These are phyloP conservation scores for Aethina tumida DNA, from an alignment of 1,140 invertebrate species.

Conservation along the genomic window DNA sequence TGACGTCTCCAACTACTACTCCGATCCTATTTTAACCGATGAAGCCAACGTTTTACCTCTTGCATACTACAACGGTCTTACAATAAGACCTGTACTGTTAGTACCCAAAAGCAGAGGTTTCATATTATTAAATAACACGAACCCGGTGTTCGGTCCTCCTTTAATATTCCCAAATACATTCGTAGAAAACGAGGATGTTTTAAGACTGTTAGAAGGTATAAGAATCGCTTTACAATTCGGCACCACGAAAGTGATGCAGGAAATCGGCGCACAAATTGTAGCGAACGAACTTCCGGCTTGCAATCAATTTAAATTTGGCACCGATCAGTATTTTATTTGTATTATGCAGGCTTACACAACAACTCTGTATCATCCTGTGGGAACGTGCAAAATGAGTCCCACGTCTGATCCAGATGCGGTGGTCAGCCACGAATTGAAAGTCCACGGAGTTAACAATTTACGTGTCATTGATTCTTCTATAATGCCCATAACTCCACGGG, in stretches of 20 bases:
- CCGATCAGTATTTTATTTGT: slow-evolving; percentile 67
- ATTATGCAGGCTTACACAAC: slow-evolving; percentile 55
- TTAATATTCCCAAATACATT: slow-evolving; percentile 56
- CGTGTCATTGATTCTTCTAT: slow-evolving; percentile 35
- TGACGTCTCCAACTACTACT: slow-evolving; percentile 33
- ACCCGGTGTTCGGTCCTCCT: slow-evolving; percentile 47
- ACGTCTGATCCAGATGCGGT: slow-evolving; percentile 29
- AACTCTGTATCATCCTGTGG: slow-evolving; percentile 67
- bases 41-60: slow-evolving; percentile 38
- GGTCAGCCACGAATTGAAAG: slow-evolving; percentile 35
- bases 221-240: slow-evolving; percentile 1
- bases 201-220: slow-evolving; percentile 18
- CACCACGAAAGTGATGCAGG: slow-evolving; percentile 15
- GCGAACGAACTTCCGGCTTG: slow-evolving; percentile 38
- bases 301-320: slow-evolving; percentile 44
- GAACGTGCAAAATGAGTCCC: slow-evolving; percentile 46
- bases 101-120: slow-evolving; percentile 47
- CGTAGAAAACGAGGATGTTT: slow-evolving; percentile 40
- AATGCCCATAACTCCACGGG: slow-evolving; percentile 44
- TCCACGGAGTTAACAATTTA: slow-evolving; percentile 31
- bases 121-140: slow-evolving; percentile 43
- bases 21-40: slow-evolving; percentile 39
- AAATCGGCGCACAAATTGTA: slow-evolving; percentile 24
- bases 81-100: slow-evolving; percentile 34
- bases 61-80: slow-evolving; percentile 38